Percentiles rank a stretch among this genome's conserved stretches.
Conservation (phyloP, 2,797 vertebrate genomes). For the Delichon dasypus region DNA sequence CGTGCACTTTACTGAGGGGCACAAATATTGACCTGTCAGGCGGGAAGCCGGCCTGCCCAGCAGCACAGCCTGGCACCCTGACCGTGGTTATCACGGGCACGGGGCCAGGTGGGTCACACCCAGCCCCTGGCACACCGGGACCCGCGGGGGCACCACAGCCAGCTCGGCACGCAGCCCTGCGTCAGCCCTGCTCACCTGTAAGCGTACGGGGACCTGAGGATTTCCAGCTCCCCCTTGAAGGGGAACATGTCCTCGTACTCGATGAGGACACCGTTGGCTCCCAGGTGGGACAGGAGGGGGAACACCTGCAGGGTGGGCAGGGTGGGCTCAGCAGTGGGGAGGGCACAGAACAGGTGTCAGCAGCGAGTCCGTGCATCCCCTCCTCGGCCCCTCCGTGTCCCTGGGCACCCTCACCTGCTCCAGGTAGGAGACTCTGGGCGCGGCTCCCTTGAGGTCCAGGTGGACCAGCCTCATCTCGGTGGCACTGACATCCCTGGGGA, state of each 20-base stretch:
- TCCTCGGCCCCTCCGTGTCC: background rate
- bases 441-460: slow-evolving; percentile 82
- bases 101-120: background rate
- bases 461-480: slow-evolving; percentile 74
- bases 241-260: slow-evolving; percentile 86
- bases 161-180: background rate
- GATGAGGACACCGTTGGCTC: slow-evolving; percentile 77
- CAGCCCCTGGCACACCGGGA: background rate
- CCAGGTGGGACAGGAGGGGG: slow-evolving; percentile 76
- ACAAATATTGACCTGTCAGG: background rate
- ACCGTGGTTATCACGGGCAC: accelerated
- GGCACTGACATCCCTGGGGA: background rate
- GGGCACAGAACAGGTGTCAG: background rate
- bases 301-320: slow-evolving; percentile 68
- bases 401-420: slow-evolving; percentile 71
- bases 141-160: accelerated
- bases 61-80: background rate
- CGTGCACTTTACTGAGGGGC: background rate
- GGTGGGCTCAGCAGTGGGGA: background rate
- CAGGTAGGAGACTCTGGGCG: slow-evolving; percentile 78
- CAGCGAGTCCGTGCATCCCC: background rate
- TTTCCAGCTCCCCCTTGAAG: slow-evolving; percentile 74
- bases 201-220: slow-evolving; percentile 69
- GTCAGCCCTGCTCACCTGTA: slow-evolving; percentile 74
- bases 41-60: background rate